Percentiles rank a stretch among this genome's conserved stretches.
Conservation (phyloP, 1,140 invertebrate genomes). For the Temnothorax longispinosus region DNA sequence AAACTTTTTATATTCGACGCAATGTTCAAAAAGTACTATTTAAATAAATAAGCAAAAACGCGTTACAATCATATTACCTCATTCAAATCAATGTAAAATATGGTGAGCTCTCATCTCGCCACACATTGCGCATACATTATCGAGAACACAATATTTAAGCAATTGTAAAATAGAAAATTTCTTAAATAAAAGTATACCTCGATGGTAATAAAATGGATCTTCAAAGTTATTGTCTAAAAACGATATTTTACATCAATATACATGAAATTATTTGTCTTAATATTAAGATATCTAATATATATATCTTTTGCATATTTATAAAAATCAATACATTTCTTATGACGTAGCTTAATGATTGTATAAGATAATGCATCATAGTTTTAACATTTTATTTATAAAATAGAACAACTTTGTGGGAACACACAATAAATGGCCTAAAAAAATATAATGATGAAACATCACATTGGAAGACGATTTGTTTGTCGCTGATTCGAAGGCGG, state of each 20-base stretch:
- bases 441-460: slow-evolving; percentile 29
- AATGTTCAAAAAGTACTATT: background rate
- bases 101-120: background rate
- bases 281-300: background rate
- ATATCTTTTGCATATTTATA: background rate
- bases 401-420: slow-evolving; percentile 33
- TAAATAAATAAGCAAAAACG: background rate
- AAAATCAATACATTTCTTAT: background rate
- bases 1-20: slow-evolving; percentile 27
- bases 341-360: background rate
- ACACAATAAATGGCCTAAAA: slow-evolving; percentile 39
- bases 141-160: slow-evolving; percentile 31
- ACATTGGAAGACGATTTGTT: slow-evolving; percentile 52
- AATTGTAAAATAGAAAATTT: slow-evolving; percentile 46
- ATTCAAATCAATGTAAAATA: slow-evolving; percentile 16
- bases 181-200: slow-evolving; percentile 40
- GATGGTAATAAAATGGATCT: background rate
- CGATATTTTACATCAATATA: background rate
- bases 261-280: background rate
- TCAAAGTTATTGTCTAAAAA: background rate
- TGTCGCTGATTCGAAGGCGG: slow-evolving; percentile 11
- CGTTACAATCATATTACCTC: slow-evolving; percentile 17
- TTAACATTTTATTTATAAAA: slow-evolving; percentile 56
- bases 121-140: background rate
- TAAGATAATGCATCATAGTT: background rate